Percentiles rank a stretch among this genome's conserved stretches.
Conservation (phyloP, 2,888 invertebrate species). For the Acrocyrtus sp. region DNA sequence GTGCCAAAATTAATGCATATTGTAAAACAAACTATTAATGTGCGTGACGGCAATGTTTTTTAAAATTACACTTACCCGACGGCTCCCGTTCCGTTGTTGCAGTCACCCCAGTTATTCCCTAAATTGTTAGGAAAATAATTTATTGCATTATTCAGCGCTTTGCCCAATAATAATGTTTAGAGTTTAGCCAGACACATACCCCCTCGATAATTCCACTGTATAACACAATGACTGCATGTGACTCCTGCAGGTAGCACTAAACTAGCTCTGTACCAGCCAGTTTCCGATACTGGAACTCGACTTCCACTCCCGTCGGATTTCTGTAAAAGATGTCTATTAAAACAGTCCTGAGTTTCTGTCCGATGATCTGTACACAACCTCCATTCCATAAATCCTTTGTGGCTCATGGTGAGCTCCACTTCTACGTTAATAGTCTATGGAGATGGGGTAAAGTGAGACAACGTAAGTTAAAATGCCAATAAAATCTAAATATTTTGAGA, state of each 20-base stretch:
- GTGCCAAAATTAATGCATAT: neutral
- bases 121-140: neutral
- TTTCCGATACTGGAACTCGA: conserved; percentile 19
- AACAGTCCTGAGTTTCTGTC: conserved; percentile 63
- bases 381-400: conserved; percentile 66
- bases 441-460: too few relatives aligned
- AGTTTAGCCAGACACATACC: conserved; percentile 42
- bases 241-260: conserved; percentile 59
- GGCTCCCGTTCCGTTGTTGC: conserved; percentile 20
- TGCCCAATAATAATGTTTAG: too few relatives aligned
- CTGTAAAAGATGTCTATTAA: conserved; percentile 65
- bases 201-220: conserved; percentile 63
- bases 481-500: too few relatives aligned
- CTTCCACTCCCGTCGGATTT: conserved; percentile 64
- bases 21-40: neutral
- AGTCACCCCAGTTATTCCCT: conserved; percentile 40
- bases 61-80: conserved; percentile 9
- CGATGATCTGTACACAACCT: conserved; percentile 64
- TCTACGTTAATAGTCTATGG: conserved; percentile 64
- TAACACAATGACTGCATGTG: conserved; percentile 62
- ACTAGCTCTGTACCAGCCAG: conserved; percentile 29
- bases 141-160: neutral
- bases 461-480: too few relatives aligned
- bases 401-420: conserved; percentile 66
- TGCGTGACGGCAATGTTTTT: too few relatives aligned